Conservation (phyloP, 2,113 vertebrate genomes). For the Camelus dromedarius region DNA sequence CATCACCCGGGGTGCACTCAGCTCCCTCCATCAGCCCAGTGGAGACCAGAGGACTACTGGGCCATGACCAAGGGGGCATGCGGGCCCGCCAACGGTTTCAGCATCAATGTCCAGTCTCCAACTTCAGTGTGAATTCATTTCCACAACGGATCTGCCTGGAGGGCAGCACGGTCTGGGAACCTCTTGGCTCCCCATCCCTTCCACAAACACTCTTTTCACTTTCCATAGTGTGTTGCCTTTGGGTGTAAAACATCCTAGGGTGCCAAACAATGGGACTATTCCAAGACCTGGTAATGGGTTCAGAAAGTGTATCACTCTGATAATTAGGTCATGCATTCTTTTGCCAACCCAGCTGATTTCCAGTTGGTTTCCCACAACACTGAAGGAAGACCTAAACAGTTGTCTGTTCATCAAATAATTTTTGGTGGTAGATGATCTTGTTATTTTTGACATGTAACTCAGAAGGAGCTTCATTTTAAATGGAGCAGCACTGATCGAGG, state of each 20-base stretch:
- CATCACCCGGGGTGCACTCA: neutral
- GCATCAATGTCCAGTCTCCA: neutral
- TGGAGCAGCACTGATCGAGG: neutral
- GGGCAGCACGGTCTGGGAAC: neutral
- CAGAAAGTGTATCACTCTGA: neutral
- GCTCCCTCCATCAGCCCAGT: neutral
- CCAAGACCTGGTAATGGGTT: neutral
- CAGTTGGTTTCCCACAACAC: neutral
- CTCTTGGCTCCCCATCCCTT: neutral
- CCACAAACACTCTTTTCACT: neutral
- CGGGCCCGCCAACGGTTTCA: neutral
- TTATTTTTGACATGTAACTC: neutral
- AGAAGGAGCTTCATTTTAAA: neutral
- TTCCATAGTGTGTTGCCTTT: neutral
- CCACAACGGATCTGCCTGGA: neutral
- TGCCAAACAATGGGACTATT: neutral
- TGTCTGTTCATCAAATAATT: neutral
- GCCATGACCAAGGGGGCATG: neutral
- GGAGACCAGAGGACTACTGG: accelerated
- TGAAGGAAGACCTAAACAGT: neutral
- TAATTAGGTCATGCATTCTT: neutral
- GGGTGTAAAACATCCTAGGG: neutral
- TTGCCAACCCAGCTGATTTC: neutral
- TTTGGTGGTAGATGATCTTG: neutral
- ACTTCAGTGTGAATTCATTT: neutral